phyloP scores from a whole-genome alignment of 2,113 vertebrate species.

The Pipra filicauda region DNA sequence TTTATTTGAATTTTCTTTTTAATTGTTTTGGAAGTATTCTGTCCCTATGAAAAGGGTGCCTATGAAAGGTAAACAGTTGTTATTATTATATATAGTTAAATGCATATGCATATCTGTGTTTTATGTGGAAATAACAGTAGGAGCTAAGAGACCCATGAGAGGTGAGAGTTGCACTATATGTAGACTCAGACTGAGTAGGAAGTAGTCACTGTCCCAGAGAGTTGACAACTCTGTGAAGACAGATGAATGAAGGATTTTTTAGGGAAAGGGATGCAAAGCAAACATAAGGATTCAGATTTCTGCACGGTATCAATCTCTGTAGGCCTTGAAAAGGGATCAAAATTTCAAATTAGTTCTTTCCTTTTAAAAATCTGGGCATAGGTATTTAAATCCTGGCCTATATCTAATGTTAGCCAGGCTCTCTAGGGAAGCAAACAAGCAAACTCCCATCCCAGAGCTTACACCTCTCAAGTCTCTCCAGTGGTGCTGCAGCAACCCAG shows the following conservation, averaged over 20 bases:
- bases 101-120: background rate
- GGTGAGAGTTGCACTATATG: background rate
- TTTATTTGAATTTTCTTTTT: background rate
- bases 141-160: background rate
- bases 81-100: background rate
- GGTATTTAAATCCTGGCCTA: background rate
- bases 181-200: background rate
- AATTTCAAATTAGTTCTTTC: background rate
- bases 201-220: background rate
- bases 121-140: background rate
- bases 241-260: background rate
- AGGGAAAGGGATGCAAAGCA: background rate
- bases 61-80: background rate
- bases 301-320: background rate
- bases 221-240: background rate
- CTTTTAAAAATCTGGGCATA: background rate
- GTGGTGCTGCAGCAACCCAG: background rate
- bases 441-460: background rate
- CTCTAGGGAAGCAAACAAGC: background rate
- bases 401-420: background rate
- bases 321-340: background rate
- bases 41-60: background rate
- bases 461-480: background rate
- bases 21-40: background rate
- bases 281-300: background rate